These are phyloP conservation scores for Bursaphelenchus mucronatus DNA, from an alignment of 1,140 invertebrate genomes.

Conservation along the genomic window DNA sequence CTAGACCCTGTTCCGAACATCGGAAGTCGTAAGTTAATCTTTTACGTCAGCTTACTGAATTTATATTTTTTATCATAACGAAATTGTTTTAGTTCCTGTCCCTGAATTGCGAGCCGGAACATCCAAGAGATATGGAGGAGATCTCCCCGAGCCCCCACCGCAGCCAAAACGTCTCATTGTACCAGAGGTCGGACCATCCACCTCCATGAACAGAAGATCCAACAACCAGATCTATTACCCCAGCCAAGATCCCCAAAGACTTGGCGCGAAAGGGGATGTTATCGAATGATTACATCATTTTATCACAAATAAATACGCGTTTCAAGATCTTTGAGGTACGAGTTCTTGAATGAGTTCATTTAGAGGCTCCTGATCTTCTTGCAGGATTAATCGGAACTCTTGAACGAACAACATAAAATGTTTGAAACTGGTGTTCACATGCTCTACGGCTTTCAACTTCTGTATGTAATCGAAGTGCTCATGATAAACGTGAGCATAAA, in stretches of 20 bases:
- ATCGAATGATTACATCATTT: constrained; percentile 31
- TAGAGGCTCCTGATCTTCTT: constrained; percentile 40
- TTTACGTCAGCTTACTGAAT: neutral
- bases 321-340: constrained; percentile 12
- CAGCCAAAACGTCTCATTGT: constrained; percentile 34
- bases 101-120: constrained; percentile 28
- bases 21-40: constrained; percentile 43
- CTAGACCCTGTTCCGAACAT: constrained; percentile 54
- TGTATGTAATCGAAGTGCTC: constrained; percentile 97
- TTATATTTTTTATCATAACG: neutral
- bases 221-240: constrained; percentile 48
- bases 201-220: constrained; percentile 10
- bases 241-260: constrained; percentile 57
- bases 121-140: constrained; percentile 14
- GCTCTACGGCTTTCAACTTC: constrained; percentile 93
- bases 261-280: constrained; percentile 57
- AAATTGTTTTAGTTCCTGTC: constrained; percentile 36
- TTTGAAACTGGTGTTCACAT: constrained; percentile 99
- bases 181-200: constrained; percentile 29
- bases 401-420: constrained; percentile 99
- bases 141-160: constrained; percentile 17
- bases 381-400: constrained; percentile 90
- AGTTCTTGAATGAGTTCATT: constrained; percentile 39
- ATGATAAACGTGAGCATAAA: constrained; percentile 99
- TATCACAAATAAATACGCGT: neutral